phyloP scores from a whole-genome alignment of 1,140 invertebrate species.

The Nixonia krombeini region DNA sequence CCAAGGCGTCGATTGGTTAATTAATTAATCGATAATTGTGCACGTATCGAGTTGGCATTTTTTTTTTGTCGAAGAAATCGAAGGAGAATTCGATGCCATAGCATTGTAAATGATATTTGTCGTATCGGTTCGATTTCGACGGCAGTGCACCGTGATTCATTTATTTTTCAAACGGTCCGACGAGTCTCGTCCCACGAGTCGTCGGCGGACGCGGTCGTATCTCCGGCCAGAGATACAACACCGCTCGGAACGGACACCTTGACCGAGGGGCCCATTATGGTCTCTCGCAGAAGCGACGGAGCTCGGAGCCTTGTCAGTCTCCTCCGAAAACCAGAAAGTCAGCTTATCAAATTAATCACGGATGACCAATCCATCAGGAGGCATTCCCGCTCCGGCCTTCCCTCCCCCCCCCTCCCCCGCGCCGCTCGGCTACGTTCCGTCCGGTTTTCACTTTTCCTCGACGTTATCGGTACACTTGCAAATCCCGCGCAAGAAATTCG shows the following conservation, averaged over 20 bases:
- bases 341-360: conserved; percentile 74
- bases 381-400: conserved; percentile 63
- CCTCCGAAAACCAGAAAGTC: conserved; percentile 72
- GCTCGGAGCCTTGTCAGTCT: conserved; percentile 63
- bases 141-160: conserved; percentile 59
- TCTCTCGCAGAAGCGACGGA: conserved; percentile 50
- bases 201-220: conserved; percentile 48
- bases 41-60: too few species aligned
- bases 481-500: too few species aligned
- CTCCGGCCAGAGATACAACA: conserved; percentile 48
- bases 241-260: conserved; percentile 38
- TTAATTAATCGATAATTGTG: too few species aligned
- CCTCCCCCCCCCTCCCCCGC: too few species aligned
- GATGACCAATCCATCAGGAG: conserved; percentile 73
- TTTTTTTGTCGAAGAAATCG: too few species aligned
- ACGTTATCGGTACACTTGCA: too few species aligned
- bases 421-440: too few species aligned
- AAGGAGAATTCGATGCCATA: too few species aligned
- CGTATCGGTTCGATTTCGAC: conserved; percentile 30
- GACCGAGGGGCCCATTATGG: conserved; percentile 53
- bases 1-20: too few species aligned
- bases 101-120: too few species aligned
- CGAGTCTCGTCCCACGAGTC: conserved; percentile 12
- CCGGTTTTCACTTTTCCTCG: too few species aligned
- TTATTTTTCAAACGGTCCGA: conserved; percentile 59